Base-by-base conservation (phyloP, 53 echinoderm and acorn worm genomes). In the Zoroaster sp. region DNA sequence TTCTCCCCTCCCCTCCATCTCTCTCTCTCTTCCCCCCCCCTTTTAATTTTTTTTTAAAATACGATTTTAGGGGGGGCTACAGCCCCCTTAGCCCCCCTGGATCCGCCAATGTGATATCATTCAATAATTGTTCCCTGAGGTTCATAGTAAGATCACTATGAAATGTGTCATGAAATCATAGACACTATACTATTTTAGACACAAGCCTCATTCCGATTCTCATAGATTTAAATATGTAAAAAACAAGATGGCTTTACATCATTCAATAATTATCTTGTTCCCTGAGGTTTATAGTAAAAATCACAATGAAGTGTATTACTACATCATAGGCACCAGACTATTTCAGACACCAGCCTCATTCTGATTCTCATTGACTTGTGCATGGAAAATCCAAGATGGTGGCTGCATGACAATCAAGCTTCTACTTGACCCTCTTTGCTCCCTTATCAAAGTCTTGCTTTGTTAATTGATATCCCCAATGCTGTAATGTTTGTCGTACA, bases 401-500 rank as follows among this genome's bases (percentile, higher is more conserved):
- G 63, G 21, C 63, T 12, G 11, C 7, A 8, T 67, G 9, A 21
- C 21, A 6, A 59, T 28, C 76, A 40, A 42, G 42, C 35, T 21
- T 78, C 49, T 80, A 92, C 69, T 91, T 95, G 49, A 96, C 88
- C 65, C 93, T 85, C 78, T 94, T 94, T 21, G 96, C 96, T 5
- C 86, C 91, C 71, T 91, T 94, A 1, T 96, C 93, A 81, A 90
- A 96, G 67, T 96, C 94, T 0, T 89, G 93, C 71, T 94, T 93
- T 2, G 72, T 93, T 30, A 96, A 77, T 4, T 88, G 41, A 49
- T 93, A 96, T 10, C 96, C 96, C 96, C 96, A 96, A 68, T 96
- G 96, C 72, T 96, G 96, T 20, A 96, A 82, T 0, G 96, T 96
- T 41, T 96, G 96, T 71, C 96, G 76, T 8, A 96, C 96, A 18